Conservation (phyloP, 2,888 invertebrate genomes). For the Leptogaster cylindrica region DNA sequence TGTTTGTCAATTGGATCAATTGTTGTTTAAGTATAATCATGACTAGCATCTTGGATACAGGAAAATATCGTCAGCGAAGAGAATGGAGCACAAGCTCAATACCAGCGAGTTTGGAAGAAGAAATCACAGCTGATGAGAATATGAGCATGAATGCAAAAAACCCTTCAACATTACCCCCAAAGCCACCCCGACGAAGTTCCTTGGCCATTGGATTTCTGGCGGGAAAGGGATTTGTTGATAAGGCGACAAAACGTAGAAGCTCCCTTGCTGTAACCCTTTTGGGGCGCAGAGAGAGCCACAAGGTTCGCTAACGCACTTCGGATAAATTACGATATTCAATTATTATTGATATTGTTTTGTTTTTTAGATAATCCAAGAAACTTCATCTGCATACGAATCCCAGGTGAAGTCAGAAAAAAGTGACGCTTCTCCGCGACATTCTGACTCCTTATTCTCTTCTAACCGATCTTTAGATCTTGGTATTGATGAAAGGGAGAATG, state of each 20-base stretch:
- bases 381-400: conserved; percentile 56
- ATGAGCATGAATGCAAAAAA: conserved; percentile 50
- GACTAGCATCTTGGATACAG: conserved; percentile 60
- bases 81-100: conserved; percentile 62
- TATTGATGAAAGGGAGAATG: conserved; percentile 19
- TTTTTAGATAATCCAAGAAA: conserved; percentile 49
- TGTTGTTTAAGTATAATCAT: conserved; percentile 44
- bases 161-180: conserved; percentile 53
- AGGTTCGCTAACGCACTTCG: conserved; percentile 55
- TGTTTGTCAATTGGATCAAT: not conserved
- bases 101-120: conserved; percentile 60
- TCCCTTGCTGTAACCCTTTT: conserved; percentile 61
- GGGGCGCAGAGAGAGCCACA: conserved; percentile 57
- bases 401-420: conserved; percentile 60
- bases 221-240: conserved; percentile 53
- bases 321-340: not conserved
- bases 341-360: not conserved
- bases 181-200: conserved; percentile 59
- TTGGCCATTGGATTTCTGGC: conserved; percentile 58
- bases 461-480: conserved; percentile 25
- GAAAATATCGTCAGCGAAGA: conserved; percentile 60
- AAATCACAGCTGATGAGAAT: conserved; percentile 43
- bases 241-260: conserved; percentile 59
- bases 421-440: conserved; percentile 55
- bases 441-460: conserved; percentile 55